Evolutionary conservation across 2,888 invertebrate species (phyloP), one percentile per base, ranked within the genome.

Genomic region (Drosophila aldrichi): DNA sequence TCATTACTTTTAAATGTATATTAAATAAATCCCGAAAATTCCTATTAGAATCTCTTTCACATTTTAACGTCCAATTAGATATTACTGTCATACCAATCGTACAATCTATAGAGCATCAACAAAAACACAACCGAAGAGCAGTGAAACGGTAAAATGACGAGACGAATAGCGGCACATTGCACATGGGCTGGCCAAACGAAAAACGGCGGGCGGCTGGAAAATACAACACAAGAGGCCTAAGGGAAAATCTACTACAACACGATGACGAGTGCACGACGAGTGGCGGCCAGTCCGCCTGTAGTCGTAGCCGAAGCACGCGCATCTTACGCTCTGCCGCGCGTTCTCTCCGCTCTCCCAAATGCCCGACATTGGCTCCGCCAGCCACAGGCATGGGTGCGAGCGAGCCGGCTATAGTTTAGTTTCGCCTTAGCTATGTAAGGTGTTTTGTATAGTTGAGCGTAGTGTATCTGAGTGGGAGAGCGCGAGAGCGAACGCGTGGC

Each of bases 381-480:
- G 16, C 52, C 20, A 1, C 18, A 16, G 29, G 1, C 36, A 29
- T 58, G 25, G 18, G 88, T 77, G 79, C 70, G 67, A 88, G 75
- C 71, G 79, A 77, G 80, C 58, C 78, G 78, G 86, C 86, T 46
- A 81, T 69, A 77, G 74, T 86, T 77, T 85, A 83, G 78, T 85
- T 78, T 76, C 80, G 82, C 81, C 79, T 71, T 88, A 88, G 81
- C 72, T 88, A 88, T 86, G 86, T 86, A 76, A 77, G 81, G 74
- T 77, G 81, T 70, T 70, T 86, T 86, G 88, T 86, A 72, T 86
- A 84, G 86, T 79, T 81, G 87, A 79, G 86, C 74, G 78, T 74
- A 87, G 74, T 84, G 82, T 82, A 84, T 82, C 82, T 80, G 84
- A 84, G 84, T 78, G 84, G 87, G 84, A 84, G 82, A 87, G 84